These are phyloP conservation scores for Leptopilina myrica DNA, from an alignment of 2,888 invertebrate genomes.

Conservation along the genomic window DNA sequence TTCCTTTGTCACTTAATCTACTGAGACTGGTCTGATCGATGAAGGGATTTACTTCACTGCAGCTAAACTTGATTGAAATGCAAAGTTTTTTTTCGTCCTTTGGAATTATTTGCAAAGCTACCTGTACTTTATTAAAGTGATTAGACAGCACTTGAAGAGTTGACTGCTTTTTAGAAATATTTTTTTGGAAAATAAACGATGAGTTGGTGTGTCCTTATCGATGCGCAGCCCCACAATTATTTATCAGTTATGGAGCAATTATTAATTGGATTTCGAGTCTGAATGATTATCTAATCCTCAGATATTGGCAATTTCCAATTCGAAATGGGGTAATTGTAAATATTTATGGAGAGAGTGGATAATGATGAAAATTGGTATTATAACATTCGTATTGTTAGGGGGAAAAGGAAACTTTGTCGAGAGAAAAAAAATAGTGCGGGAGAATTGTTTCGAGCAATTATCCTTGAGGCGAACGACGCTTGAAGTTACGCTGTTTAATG, in stretches of 20 bases:
- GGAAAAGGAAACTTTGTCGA: too few species aligned
- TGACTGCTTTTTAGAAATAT: too few species aligned
- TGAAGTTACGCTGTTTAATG: slow-evolving; percentile 70
- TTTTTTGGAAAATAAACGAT: too few species aligned
- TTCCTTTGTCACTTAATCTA: slow-evolving; percentile 27
- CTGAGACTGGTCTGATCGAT: slow-evolving; percentile 26
- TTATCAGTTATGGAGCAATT: not conserved
- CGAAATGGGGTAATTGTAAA: not conserved
- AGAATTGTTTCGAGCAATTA: slow-evolving; percentile 71
- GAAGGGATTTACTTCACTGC: slow-evolving; percentile 19
- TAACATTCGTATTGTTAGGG: not conserved
- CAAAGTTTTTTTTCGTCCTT: not conserved
- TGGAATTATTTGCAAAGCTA: not conserved
- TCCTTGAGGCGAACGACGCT: slow-evolving; percentile 67
- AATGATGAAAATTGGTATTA: not conserved
- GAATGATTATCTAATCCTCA: slow-evolving; percentile 4
- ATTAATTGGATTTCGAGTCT: not conserved
- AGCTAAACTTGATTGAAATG: slow-evolving; percentile 22
- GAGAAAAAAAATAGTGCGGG: slow-evolving; percentile 58
- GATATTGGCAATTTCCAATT: not conserved
- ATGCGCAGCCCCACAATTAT: not conserved
- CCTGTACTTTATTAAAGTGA: not conserved
- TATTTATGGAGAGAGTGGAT: slow-evolving; percentile 6
- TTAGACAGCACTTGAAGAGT: too few species aligned
- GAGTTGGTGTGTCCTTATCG: not conserved